Base-by-base conservation (phyloP, 1,140 invertebrate species). In the Drosophila punjabiensis region DNA sequence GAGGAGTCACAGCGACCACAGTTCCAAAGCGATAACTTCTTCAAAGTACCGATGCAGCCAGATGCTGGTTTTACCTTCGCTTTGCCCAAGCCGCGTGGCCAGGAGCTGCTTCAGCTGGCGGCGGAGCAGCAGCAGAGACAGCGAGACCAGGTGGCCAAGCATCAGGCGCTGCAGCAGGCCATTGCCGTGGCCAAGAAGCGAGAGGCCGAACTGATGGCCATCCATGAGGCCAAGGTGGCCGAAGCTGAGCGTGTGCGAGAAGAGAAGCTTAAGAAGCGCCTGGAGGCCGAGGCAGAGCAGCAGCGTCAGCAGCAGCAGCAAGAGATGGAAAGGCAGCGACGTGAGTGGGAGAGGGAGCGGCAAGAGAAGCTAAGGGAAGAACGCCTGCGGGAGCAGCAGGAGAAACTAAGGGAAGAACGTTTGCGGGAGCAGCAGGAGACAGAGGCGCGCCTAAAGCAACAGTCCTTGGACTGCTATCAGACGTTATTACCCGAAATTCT, bases 1-100 rank as follows among this genome's bases (percentile, higher is more conserved):
- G 6, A 33, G 13, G n/a, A 56, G 35, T 13, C 30, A 10, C n/a
- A 59, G 2, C 28, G 3, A 0, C 16, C 53, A n/a, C 41, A 14
- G 14, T 13, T 48, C 14, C 13, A 37, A 1, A 14, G 8, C 11
- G 86, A 89, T 5, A 82, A 67, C 66, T 35, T 91, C 1, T 87
- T 89, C 10, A 79, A 89, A 71, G 75, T 82, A 56, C 77, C 93
- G 67, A 53, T 63, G 43, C 60, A 64, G 14, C 73, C 84, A 3
- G 62, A 13, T 14, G 10, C 55, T 3, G 28, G 24, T 3, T 79
- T 79, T 4, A 58, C 59, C 6, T 79, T 78, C 14, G 43, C 33
- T 0, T 24, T 48, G 16, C 59, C 58, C 39, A 74, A 71, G 7
- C 28, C 58, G 0, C 18, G 41, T 7, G 56, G 50, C 16, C 45